These are phyloP conservation scores for Opisthograptis luteolata DNA, from an alignment of 2,888 invertebrate genomes.

Conservation along the genomic window DNA sequence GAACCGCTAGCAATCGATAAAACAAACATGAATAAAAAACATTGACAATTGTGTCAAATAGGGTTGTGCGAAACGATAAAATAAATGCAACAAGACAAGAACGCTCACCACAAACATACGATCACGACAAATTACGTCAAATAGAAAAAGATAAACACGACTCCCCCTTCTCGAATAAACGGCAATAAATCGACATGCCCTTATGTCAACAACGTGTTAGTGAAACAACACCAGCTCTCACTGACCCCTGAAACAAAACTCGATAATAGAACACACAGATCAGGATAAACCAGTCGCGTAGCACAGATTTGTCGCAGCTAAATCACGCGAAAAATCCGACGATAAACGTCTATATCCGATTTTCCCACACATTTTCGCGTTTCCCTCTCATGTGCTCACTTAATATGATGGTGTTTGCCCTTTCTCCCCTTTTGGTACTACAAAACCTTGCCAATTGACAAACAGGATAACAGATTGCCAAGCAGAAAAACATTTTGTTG, in stretches of 20 bases:
- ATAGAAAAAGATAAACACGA: constrained; percentile 76
- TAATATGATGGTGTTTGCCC: constrained; percentile 83
- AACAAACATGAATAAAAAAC: too few species aligned
- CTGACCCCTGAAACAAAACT: constrained; percentile 15
- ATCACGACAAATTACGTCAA: constrained; percentile 63
- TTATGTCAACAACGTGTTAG: constrained; percentile 79
- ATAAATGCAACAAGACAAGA: constrained; percentile 41
- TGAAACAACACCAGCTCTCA: constrained; percentile 46
- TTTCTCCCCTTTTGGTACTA: constrained; percentile 67
- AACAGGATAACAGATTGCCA: too few species aligned
- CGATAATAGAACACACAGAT: constrained; percentile 36
- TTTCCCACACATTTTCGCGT: constrained; percentile 83
- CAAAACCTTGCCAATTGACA: neutral
- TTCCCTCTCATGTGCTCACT: constrained; percentile 84
- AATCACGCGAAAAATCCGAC: constrained; percentile 83
- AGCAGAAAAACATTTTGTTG: constrained; percentile 40
- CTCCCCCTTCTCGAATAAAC: constrained; percentile 71
- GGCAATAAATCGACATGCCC: constrained; percentile 78
- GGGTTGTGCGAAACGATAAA: constrained; percentile 21
- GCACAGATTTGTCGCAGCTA: constrained; percentile 79
- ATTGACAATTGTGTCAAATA: neutral
- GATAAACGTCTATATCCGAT: constrained; percentile 84
- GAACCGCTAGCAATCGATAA: too few species aligned
- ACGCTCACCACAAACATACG: constrained; percentile 54
- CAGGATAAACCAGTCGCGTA: constrained; percentile 57